phyloP scores from a whole-genome alignment of 2,797 vertebrate genomes.

The Danio kyathit region DNA sequence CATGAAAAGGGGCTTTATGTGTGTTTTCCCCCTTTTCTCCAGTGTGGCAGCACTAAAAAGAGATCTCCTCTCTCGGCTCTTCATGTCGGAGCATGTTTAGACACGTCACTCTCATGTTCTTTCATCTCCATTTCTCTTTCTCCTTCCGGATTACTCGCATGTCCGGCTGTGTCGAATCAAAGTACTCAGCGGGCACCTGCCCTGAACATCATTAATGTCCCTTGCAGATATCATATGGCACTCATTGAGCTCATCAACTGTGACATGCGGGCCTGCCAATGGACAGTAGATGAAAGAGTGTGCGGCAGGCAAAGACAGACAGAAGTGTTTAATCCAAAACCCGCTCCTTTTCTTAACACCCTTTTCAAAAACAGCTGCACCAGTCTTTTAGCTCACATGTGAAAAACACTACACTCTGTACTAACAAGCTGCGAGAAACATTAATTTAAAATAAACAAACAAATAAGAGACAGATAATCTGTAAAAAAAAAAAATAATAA shows the following conservation, averaged over 20 bases:
- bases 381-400: neutral
- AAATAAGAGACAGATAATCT: no score
- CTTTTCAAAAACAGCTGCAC: neutral
- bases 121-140: conserved; percentile 55
- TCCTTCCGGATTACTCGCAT: conserved; percentile 42
- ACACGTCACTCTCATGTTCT: conserved; percentile 46
- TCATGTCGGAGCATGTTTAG: conserved; percentile 42
- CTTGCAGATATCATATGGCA: conserved; percentile 55
- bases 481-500: no score
- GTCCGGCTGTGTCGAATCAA: conserved; percentile 61
- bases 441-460: no score
- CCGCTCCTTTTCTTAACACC: neutral
- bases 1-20: conserved; percentile 18
- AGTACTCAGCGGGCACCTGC: conserved; percentile 50
- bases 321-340: neutral
- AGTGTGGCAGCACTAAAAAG: conserved; percentile 10
- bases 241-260: conserved; percentile 52
- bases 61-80: conserved; percentile 11
- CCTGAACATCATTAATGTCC: conserved; percentile 62
- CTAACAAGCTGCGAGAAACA: no score
- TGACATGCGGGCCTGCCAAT: conserved; percentile 44
- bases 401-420: no score
- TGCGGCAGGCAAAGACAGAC: neutral
- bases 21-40: conserved; percentile 19
- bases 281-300: conserved; percentile 50